phyloP scores from a whole-genome alignment of 2,113 vertebrate genomes.

The Microtus richardsoni region DNA sequence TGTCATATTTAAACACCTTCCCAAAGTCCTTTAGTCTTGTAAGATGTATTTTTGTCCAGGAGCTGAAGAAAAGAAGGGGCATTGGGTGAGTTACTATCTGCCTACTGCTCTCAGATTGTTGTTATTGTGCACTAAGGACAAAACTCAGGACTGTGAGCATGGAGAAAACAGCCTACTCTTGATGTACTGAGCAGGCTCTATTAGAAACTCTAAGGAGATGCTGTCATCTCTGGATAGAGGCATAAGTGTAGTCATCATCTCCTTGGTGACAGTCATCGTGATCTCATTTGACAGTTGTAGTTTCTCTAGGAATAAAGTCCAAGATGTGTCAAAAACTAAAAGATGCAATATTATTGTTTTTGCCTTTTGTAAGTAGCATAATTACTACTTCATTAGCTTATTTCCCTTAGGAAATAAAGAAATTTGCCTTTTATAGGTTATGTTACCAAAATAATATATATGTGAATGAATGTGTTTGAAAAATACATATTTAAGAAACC shows the following conservation, averaged over 20 bases:
- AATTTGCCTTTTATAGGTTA: neutral
- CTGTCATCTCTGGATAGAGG: neutral
- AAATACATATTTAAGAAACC: neutral
- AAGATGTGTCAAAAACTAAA: neutral
- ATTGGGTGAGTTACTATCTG: rapidly evolving
- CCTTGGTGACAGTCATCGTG: neutral
- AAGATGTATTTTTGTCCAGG: too few relatives aligned
- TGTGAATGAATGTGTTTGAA: neutral
- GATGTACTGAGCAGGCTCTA: neutral
- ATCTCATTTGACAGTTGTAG: neutral
- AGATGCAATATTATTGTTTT: neutral
- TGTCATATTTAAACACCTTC: too few relatives aligned
- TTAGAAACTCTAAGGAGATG: conserved; percentile 38
- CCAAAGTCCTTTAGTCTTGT: neutral
- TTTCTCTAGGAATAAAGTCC: neutral
- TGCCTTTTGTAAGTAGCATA: neutral
- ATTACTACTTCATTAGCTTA: neutral
- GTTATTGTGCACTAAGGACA: neutral
- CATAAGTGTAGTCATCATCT: neutral
- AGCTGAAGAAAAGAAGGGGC: neutral
- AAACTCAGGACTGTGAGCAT: neutral
- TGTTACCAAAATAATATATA: too few relatives aligned
- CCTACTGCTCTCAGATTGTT: too few relatives aligned
- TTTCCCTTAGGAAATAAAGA: neutral
- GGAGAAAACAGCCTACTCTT: neutral